These are phyloP conservation scores for Calcarius lapponicus DNA, from an alignment of 2,797 vertebrate species.

Conservation along the genomic window DNA sequence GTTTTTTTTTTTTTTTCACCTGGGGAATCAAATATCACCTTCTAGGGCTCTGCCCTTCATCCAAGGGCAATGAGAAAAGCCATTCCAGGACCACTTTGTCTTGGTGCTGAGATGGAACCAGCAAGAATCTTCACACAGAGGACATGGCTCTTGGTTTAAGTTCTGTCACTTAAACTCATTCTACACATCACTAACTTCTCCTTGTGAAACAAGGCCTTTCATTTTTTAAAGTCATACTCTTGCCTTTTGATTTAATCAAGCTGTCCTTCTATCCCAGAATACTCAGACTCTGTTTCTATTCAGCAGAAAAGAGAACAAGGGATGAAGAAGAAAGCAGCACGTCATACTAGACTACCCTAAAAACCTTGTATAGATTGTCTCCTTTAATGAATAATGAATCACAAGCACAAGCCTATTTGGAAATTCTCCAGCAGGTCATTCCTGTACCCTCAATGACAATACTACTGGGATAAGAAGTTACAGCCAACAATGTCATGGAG, in stretches of 20 bases:
- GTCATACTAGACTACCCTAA: not conserved
- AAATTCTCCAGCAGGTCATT: slow-evolving; percentile 61
- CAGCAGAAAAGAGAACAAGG: not conserved
- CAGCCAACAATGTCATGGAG: slow-evolving; percentile 40
- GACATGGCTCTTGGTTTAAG: not conserved
- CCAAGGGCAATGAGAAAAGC: not conserved
- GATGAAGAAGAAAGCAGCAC: not conserved
- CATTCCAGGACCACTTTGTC: not conserved
- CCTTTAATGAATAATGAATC: slow-evolving; percentile 68
- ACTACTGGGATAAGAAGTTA: slow-evolving; percentile 41
- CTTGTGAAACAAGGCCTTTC: not conserved
- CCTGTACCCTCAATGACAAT: slow-evolving; percentile 39
- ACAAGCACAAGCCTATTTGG: slow-evolving; percentile 56
- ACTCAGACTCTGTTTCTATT: not conserved
- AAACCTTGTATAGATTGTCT: slow-evolving; percentile 8
- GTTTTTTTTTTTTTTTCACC: not conserved
- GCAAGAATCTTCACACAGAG: not conserved
- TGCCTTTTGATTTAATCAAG: not conserved
- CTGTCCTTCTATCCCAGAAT: not conserved
- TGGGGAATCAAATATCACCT: not conserved
- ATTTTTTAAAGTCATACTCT: not conserved
- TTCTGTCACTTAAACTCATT: not conserved
- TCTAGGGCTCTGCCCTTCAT: not conserved
- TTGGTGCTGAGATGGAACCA: not conserved
- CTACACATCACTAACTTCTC: not conserved